Evolutionary conservation across 2,113 vertebrate species (phyloP), one percentile per base, ranked within the genome.

Genomic region (Saguinus imperator): DNA sequence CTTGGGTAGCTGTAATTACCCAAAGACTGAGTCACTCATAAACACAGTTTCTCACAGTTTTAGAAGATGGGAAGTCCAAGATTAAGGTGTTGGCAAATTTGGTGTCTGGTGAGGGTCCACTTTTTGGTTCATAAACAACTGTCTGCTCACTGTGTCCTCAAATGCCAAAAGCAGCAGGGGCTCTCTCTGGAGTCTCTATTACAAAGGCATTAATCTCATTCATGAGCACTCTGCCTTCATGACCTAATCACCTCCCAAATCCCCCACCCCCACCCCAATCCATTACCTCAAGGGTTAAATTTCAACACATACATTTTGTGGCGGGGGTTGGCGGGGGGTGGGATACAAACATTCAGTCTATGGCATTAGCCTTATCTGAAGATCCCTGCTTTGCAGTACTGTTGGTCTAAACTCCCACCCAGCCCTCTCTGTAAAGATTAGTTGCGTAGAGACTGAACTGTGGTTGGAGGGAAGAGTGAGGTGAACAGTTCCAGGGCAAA

Each of bases 301-400:
- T 68, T 55, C 27, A 40, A 45, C 32, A 77, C 3, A 23, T 29
- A 52, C 16, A 58, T 25, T 27, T 64, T 37, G 2, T 64, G 52
- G 52, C 16, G 14, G 52, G 50, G 14, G 52, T 2, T 2, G 20
- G 1, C 43, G 43, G 2, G 2, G 6, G 21, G 5, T 7, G 18
- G 52, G 45, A 4, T 16, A 55, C 16, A 32, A 4, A 21, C 48
- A 13, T 27, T 32, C 27, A 32, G 61, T 55, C 35, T 81, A n/a
- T 0, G 6, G 43, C 64, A 48, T 61, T 35, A 29, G 52, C 52
- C 58, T 45, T 64, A 35, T 23, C 52, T 43, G 45, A 64, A 84
- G 61, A 70, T 8, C 25, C 45, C 23, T 43, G 80, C 40, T 85
- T 70, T 52, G 21, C 16, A n/a, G 50, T 29, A 58, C 35, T 82